Conservation (phyloP, 2,113 vertebrate genomes). For the Toxostoma redivivum region DNA sequence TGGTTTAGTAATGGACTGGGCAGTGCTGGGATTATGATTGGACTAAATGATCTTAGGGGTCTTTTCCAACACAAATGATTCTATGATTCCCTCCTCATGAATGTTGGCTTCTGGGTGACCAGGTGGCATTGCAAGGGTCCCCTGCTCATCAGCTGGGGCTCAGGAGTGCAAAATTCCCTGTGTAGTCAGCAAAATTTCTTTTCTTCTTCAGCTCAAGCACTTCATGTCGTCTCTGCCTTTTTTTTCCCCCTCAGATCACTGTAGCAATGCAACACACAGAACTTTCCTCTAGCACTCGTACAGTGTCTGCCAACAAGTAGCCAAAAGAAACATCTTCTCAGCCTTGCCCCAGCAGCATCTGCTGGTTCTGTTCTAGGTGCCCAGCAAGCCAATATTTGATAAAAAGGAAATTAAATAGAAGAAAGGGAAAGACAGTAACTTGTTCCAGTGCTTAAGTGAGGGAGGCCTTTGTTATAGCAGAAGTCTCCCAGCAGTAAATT, state of each 20-base stretch:
- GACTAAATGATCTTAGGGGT: not conserved
- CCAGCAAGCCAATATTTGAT: not conserved
- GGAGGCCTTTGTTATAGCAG: not conserved
- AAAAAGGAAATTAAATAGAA: not conserved
- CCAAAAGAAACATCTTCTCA: not conserved
- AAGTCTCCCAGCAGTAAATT: not conserved
- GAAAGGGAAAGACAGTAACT: not conserved
- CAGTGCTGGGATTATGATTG: not conserved
- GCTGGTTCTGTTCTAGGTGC: not conserved
- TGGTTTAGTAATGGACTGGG: not conserved
- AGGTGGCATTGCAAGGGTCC: accelerated
- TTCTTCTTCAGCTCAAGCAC: not conserved
- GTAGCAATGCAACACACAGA: not conserved
- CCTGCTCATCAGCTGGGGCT: not conserved
- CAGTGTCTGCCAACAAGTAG: not conserved
- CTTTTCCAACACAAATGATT: not conserved
- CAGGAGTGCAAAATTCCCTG: not conserved
- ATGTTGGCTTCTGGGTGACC: not conserved
- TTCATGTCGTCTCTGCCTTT: not conserved
- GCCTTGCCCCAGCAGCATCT: not conserved
- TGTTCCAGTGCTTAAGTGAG: not conserved
- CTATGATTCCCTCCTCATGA: not conserved
- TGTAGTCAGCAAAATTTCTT: not conserved
- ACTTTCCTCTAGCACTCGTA: not conserved
- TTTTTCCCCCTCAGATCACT: not conserved